Conservation (phyloP, 2,888 invertebrate species). For the Chrysodeixis includens region DNA sequence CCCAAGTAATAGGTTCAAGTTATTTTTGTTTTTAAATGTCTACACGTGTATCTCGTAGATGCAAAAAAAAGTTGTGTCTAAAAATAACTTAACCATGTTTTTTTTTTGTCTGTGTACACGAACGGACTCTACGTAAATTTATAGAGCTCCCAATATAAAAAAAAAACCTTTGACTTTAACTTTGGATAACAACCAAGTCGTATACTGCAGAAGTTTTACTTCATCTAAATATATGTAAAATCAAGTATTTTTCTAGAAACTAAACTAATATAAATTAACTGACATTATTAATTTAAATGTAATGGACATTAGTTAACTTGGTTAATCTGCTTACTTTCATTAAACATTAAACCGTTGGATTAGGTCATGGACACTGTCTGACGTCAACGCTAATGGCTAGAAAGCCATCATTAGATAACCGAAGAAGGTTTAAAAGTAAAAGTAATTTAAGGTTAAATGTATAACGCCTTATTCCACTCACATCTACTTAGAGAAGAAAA, state of each 20-base stretch:
- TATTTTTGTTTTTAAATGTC: not conserved
- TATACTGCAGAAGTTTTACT: too few relatives aligned
- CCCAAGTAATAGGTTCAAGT: not conserved
- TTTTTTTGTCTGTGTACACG: too few relatives aligned
- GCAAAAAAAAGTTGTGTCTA: not conserved
- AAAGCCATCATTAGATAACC: constrained; percentile 75
- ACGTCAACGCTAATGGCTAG: constrained; percentile 65
- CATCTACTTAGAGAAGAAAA: not conserved
- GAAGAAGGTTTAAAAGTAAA: constrained; percentile 59
- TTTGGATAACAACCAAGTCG: too few relatives aligned
- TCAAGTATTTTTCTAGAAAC: not conserved
- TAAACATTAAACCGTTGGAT: constrained; percentile 59
- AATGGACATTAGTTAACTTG: constrained; percentile 19
- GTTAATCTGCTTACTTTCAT: constrained; percentile 51
- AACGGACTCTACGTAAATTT: not conserved
- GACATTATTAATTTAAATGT: constrained; percentile 9
- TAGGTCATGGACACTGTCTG: constrained; percentile 75
- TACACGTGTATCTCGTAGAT: not conserved
- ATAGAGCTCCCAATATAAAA: too few relatives aligned
- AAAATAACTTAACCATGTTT: not conserved
- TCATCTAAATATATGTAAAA: not conserved
- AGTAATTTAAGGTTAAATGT: constrained; percentile 60
- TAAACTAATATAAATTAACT: not conserved
- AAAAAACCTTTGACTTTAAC: too few relatives aligned
- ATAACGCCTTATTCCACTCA: not conserved